Base-by-base conservation (phyloP, 2,888 invertebrate genomes). In the Folsomia manolachei region DNA sequence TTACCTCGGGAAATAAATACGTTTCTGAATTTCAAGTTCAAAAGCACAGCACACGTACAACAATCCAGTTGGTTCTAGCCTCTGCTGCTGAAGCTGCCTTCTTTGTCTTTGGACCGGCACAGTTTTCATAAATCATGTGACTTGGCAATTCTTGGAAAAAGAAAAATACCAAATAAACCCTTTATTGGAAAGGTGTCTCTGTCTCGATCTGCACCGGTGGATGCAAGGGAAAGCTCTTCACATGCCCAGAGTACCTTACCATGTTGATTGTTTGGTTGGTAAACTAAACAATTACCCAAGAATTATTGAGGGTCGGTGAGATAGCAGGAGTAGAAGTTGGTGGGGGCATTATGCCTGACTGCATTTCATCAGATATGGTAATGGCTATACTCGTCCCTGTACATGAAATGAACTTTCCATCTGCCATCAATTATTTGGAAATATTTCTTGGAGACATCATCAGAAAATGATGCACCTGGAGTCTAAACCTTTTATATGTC, bases 41-140 rank as follows among this genome's bases (percentile, higher is more conserved):
- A n/a, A n/a, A 39, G 39, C 39, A n/a, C n/a, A 39, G 39, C 39
- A 39, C 39, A 39, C 39, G 4, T 39, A 9, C 14, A 14, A 39
- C n/a, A 39, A 39, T 39, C 39, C 4, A 39, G n/a, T n/a, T n/a
- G n/a, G n/a, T n/a, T n/a, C n/a, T n/a, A n/a, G n/a, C n/a, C n/a
- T n/a, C n/a, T n/a, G n/a, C n/a, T n/a, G n/a, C n/a, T n/a, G n/a
- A 39, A 14, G 4, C 39, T 39, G 39, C 14, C 14, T 4, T 39
- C 39, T 39, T 39, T 39, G 14, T 14, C 39, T 14, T 39, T 39
- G 39, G 39, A 39, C 39, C 39, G 14, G 4, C 4, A 39, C 14
- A 39, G 7, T 56, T 56, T 56, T 56, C 56, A 56, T 56, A 56
- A 56, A 56, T 56, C 56, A 56, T 56, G 19, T 56, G 56, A 56